Evolutionary conservation across 2,888 invertebrate species (phyloP).

Genomic region (Sminthurides aquaticus): DNA sequence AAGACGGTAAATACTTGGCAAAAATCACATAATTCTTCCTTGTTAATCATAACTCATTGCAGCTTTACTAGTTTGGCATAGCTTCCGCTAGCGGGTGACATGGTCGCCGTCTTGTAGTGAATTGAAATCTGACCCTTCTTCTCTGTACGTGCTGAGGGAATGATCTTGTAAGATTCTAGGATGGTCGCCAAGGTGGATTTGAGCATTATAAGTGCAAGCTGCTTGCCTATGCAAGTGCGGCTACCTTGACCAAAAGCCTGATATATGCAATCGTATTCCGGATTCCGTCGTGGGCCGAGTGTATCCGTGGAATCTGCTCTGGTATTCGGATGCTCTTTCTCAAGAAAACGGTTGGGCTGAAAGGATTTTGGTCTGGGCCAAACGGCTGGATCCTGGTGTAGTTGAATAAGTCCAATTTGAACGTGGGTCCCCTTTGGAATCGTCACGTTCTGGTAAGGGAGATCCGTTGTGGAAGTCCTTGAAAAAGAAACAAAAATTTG

Average conservation of each 20-base stretch:
- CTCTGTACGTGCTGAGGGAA: conserved; percentile 7
- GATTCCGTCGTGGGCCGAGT: neutral
- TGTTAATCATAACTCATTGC: neutral
- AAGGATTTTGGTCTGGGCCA: conserved; percentile 27
- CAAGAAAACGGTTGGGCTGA: conserved; percentile 24
- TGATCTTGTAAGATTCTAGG: conserved; percentile 15
- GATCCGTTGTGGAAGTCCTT: conserved; percentile 24
- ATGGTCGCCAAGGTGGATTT: conserved; percentile 21
- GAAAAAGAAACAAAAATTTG: conserved; percentile 1
- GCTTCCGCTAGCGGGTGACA: conserved; percentile 29
- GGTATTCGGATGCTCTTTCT: no score
- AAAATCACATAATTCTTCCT: neutral
- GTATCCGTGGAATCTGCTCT: no score
- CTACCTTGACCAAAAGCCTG: conserved; percentile 32
- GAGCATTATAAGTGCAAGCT: conserved; percentile 21
- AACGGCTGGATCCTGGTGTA: conserved; percentile 20
- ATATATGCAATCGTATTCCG: conserved; percentile 3
- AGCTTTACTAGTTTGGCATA: conserved; percentile 3
- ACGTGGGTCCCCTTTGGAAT: conserved; percentile 31
- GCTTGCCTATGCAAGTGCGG: conserved; percentile 28
- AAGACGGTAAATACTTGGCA: neutral
- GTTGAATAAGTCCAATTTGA: conserved; percentile 29
- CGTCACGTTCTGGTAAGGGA: conserved; percentile 3
- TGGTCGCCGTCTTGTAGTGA: conserved; percentile 30
- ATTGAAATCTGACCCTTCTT: conserved; percentile 16